Evolutionary conservation across 2,113 vertebrate genomes (phyloP).

Genomic region (Calonectris borealis): DNA sequence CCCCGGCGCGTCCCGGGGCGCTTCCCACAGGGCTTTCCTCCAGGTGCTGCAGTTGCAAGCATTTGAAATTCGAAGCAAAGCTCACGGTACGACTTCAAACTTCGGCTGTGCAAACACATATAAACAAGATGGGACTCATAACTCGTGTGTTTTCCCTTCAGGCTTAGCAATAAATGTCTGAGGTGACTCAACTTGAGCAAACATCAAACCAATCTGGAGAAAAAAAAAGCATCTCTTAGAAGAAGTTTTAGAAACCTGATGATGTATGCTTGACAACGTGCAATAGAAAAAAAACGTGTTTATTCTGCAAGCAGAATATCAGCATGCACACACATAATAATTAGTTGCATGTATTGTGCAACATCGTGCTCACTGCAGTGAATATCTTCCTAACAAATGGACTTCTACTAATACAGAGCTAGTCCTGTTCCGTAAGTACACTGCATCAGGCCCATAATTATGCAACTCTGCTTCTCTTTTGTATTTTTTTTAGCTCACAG

Average conservation of each 20-base stretch:
- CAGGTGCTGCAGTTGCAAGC: not conserved
- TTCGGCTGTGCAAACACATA: not conserved
- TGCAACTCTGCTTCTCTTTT: not conserved
- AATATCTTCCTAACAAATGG: not conserved
- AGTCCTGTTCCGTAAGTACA: not conserved
- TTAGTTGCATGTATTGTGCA: not conserved
- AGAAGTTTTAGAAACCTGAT: not conserved
- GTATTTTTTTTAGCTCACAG: not conserved
- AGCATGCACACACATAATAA: fast-evolving
- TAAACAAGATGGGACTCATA: not conserved
- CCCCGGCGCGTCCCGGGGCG: not conserved
- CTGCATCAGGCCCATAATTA: not conserved
- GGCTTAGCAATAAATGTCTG: not conserved
- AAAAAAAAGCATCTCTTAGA: not conserved
- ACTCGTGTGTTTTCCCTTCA: not conserved
- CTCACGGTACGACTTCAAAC: not conserved
- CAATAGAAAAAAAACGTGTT: not conserved
- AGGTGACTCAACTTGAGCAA: not conserved
- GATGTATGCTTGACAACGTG: not conserved
- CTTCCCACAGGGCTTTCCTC: not conserved
- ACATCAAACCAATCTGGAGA: not conserved
- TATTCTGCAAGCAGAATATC: not conserved
- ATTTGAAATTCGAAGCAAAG: not conserved
- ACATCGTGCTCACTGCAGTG: not conserved
- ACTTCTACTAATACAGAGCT: not conserved